Evolutionary conservation across 2,113 vertebrate species (phyloP).

Genomic region (Spheniscus mendiculus): DNA sequence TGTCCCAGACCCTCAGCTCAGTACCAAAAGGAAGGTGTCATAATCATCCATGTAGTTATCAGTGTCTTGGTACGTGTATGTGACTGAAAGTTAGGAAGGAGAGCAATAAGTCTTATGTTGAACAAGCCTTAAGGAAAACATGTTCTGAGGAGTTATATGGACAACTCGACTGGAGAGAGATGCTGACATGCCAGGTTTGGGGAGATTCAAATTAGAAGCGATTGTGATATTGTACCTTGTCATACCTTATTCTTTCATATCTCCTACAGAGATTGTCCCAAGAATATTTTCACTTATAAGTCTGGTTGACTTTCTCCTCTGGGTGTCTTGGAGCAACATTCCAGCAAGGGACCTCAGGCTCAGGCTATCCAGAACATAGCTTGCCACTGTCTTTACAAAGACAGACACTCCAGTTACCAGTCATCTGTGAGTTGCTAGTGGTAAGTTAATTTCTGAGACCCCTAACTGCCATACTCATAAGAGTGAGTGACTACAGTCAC

Average conservation of each 20-base stretch:
- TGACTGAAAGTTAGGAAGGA: neutral
- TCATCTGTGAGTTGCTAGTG: neutral
- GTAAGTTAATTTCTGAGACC: neutral
- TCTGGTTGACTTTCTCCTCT: neutral
- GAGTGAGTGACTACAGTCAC: neutral
- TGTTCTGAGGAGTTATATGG: neutral
- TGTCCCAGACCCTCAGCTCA: neutral
- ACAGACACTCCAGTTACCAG: neutral
- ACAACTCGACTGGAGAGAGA: neutral
- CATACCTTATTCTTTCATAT: neutral
- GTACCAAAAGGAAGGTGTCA: neutral
- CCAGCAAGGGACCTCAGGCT: rapidly evolving
- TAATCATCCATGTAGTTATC: neutral
- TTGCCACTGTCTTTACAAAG: neutral
- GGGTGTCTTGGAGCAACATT: neutral
- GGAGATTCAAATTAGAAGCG: neutral
- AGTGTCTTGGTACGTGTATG: neutral
- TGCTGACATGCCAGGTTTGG: neutral
- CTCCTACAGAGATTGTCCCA: neutral
- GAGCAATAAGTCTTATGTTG: neutral
- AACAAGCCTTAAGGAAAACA: neutral
- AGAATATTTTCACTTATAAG: neutral
- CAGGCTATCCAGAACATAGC: neutral
- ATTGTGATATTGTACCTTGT: neutral
- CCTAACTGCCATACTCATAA: neutral